Evolutionary conservation across 1,140 invertebrate genomes (phyloP).

Genomic region (Epicauta chinensis): DNA sequence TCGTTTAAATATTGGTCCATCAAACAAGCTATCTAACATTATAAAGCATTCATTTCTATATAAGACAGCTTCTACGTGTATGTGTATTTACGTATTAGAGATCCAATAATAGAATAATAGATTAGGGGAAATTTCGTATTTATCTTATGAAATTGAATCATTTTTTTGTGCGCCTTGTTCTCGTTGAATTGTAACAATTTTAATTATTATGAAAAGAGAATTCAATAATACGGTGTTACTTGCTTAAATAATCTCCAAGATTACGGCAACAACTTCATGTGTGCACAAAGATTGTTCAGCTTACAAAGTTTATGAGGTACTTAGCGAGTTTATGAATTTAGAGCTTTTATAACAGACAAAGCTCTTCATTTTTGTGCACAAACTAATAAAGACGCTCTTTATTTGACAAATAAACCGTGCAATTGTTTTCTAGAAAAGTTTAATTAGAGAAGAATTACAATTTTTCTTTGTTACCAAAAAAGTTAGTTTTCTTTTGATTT

Average conservation of each 20-base stretch:
- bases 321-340: constrained; percentile 24
- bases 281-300: constrained; percentile 19
- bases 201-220: neutral
- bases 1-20: constrained; percentile 16
- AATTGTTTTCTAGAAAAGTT: too few species aligned
- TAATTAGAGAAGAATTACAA: neutral
- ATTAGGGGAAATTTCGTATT: too few species aligned
- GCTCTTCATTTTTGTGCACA: constrained; percentile 9
- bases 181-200: too few species aligned
- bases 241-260: constrained; percentile 4
- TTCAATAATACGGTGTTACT: constrained; percentile 9
- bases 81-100: too few species aligned
- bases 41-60: constrained; percentile 13
- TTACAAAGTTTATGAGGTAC: constrained; percentile 22
- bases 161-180: too few species aligned
- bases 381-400: constrained; percentile 13
- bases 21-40: constrained; percentile 12
- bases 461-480: too few species aligned
- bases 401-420: neutral
- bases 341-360: constrained; percentile 18
- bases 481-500: too few species aligned
- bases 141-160: too few species aligned
- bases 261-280: constrained; percentile 12
- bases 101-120: too few species aligned
- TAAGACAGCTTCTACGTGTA: constrained; percentile 3